Base-by-base conservation (phyloP, 2,888 invertebrate species). In the Andrena camellia region DNA sequence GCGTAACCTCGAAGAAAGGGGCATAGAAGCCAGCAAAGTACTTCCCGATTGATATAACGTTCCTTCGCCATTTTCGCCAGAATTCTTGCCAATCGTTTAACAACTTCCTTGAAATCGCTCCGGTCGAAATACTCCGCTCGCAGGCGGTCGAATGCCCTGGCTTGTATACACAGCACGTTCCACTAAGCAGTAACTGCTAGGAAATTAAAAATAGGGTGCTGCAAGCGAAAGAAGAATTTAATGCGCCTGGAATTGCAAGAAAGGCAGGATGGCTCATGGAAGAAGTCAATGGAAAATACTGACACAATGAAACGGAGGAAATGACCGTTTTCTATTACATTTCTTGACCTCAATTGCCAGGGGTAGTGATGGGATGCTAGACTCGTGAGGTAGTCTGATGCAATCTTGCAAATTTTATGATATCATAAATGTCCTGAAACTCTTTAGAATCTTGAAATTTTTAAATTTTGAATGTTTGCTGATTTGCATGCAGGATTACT, bases 11-110 rank as follows among this genome's bases (percentile, higher is more conserved):
- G 33, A 57, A 29, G 71, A 81, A 76, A 29, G 60, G 29, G 23
- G 59, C 50, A 17, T 50, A 20, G 35, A 59, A 50, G 31, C 26
- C 17, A 2, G 29, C 52, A 17, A 63, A 60, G 57, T 54, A 70
- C 89, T 89, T 89, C 83, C 87, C 82, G 74, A 79, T 82, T 70
- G 79, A 67, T 76, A 70, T 75, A 85, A 88, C 84, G 81, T 81
- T 84, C 80, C 66, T 81, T 29, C 42, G 10, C n/a, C 54, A 62
- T 86, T 86, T 70, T 83, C 80, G 67, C 70, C n/a, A n/a, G 31
- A 77, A 72, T 83, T 88, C 81, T 75, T 83, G 50, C 78, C 76
- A 62, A 66, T 78, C 69, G 35, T 78, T 64, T 75, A 84, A 88
- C 78, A 59, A 84, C 78, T 88, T 88, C 85, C 88, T 82, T 54